These are phyloP conservation scores for Anas platyrhynchos DNA, from an alignment of 2,113 vertebrate species.

Conservation along the genomic window DNA sequence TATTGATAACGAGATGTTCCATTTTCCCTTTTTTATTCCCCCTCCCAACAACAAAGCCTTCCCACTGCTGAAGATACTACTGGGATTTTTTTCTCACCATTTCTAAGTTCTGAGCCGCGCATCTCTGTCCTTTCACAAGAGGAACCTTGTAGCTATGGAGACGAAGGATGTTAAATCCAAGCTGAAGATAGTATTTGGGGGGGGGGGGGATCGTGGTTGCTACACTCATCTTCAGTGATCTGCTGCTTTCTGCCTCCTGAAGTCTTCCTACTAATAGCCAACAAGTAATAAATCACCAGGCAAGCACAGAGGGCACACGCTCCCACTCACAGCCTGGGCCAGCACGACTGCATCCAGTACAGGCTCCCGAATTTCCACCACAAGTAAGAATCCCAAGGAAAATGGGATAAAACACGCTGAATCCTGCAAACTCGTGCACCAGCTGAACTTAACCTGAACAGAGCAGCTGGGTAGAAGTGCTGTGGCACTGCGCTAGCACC, in stretches of 20 bases:
- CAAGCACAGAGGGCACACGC: accelerated
- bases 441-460: neutral
- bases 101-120: slow-evolving; percentile 17
- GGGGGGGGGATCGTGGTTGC: neutral
- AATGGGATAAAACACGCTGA: accelerated
- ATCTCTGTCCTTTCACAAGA: slow-evolving; percentile 47
- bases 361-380: neutral
- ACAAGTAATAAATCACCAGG: accelerated
- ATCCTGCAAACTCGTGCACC: neutral
- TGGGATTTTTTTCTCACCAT: neutral
- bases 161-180: slow-evolving; percentile 59
- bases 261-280: neutral
- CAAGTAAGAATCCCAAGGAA: neutral
- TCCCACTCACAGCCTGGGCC: neutral
- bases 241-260: neutral
- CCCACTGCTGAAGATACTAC: neutral
- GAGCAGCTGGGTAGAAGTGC: accelerated
- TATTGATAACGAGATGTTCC: neutral
- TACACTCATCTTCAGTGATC: neutral
- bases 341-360: accelerated
- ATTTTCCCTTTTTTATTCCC: neutral
- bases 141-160: slow-evolving; percentile 74
- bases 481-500: neutral
- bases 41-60: neutral
- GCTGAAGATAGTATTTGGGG: slow-evolving; percentile 41